phyloP scores from a whole-genome alignment of 2,797 vertebrate species.

The Danio jaintianensis region DNA sequence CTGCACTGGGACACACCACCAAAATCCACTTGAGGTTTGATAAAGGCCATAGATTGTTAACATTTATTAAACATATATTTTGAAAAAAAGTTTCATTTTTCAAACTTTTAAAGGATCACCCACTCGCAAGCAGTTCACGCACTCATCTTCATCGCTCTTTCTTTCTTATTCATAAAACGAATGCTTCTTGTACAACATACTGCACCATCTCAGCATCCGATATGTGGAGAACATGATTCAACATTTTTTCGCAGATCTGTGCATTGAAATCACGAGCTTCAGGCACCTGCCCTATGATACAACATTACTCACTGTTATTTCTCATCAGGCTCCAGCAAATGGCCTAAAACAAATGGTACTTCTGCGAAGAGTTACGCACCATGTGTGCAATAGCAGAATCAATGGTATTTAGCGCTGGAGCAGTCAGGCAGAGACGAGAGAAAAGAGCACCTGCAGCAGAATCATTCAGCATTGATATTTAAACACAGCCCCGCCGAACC shows the following conservation, averaged over 20 bases:
- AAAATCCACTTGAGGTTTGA: no score
- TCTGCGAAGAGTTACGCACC: not conserved
- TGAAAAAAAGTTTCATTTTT: not conserved
- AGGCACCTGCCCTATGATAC: slow-evolving; percentile 1
- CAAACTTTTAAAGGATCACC: not conserved
- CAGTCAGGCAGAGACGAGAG: slow-evolving; percentile 44
- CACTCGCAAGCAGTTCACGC: not conserved
- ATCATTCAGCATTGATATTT: slow-evolving; percentile 62
- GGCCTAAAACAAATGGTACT: slow-evolving; percentile 23
- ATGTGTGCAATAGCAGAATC: slow-evolving; percentile 42
- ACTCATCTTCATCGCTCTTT: not conserved
- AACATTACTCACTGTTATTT: slow-evolving; percentile 42
- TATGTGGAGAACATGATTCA: slow-evolving; percentile 22
- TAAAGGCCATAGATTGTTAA: no score
- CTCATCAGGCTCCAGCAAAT: slow-evolving; percentile 24
- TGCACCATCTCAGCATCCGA: not conserved
- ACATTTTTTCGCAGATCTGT: not conserved
- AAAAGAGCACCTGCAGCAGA: slow-evolving; percentile 64
- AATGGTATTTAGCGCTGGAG: slow-evolving; percentile 56
- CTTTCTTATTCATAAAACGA: not conserved
- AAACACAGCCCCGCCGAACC: slow-evolving; percentile 33
- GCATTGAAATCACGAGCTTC: slow-evolving; percentile 19
- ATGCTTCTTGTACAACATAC: slow-evolving; percentile 1
- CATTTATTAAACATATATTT: not conserved
- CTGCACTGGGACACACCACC: no score